Evolutionary conservation across 2,888 invertebrate species (phyloP), one percentile per base, ranked within the genome.

Genomic region (Carcina quercana): DNA sequence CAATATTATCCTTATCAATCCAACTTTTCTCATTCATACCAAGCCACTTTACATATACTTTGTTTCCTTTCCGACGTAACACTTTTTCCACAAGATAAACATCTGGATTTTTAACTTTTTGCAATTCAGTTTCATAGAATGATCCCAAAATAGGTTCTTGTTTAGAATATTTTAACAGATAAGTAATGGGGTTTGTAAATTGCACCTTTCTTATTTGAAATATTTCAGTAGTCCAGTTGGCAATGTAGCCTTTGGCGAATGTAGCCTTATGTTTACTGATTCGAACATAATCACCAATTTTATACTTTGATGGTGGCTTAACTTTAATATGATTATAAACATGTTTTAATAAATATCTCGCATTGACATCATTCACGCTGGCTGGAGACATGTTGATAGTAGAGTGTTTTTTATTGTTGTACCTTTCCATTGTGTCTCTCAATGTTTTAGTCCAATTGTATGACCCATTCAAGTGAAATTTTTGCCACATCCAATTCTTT

Each of bases 191-290:
- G 12, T 22, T 14, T 2, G 30, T 15, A 11, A 6, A 10, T 2
- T 28, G 10, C 3, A 30, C 24, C 15, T 22, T 30, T 22, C 22
- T 30, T 11, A 56, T 45, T 35, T 39, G 47, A 39, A 59, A 57
- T 25, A 54, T 39, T 40, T 56, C 54, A 5, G 45, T 49, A 10
- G 50, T 45, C 52, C 54, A 60, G 26, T 49, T 48, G 1, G 54
- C 50, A 24, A 49, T 52, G 34, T 47, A 56, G 0, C 52, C 47
- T 33, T 50, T 50, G 7, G 30, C 28, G 38, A 54, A 51, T 6
- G 30, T 13, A 28, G 32, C 30, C 28, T 44, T 41, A 20, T 42
- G 38, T 34, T 50, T 50, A 20, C 50, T 52, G 22, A 50, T 43
- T 13, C 52, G 40, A 5, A 52, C 53, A n/a, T 20, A 15, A 33